Conservation (phyloP, 2,113 vertebrate genomes). For the Rousettus leschenaultii region DNA sequence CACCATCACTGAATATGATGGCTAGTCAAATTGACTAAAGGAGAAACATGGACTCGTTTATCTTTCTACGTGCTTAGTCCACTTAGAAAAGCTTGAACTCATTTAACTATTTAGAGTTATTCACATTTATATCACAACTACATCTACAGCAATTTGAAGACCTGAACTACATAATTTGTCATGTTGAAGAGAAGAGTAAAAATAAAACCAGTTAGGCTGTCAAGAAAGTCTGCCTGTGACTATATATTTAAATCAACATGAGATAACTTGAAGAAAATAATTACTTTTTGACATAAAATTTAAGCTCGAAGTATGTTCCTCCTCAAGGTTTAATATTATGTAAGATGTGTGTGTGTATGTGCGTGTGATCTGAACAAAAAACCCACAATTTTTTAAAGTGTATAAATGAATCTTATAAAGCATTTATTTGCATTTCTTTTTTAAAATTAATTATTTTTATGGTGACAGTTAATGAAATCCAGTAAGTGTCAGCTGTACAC, state of each 20-base stretch:
- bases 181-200: not conserved
- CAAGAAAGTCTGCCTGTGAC: not conserved
- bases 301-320: not conserved
- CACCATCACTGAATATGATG: not conserved
- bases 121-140: not conserved
- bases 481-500: too few species aligned
- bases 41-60: not conserved
- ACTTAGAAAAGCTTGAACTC: not conserved
- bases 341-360: not conserved
- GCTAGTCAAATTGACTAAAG: not conserved
- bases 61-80: not conserved
- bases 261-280: slow-evolving; percentile 2
- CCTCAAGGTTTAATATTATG: not conserved
- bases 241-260: slow-evolving; percentile 21
- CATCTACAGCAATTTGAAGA: not conserved
- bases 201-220: slow-evolving; percentile 11
- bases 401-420: not conserved
- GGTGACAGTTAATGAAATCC: too few species aligned
- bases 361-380: not conserved
- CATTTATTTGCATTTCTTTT: not conserved
- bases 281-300: slow-evolving; percentile 18
- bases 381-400: not conserved
- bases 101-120: slow-evolving; percentile 7
- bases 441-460: not conserved
- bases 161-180: not conserved